phyloP scores from a whole-genome alignment of 2,797 vertebrate species.

The Zalophus californianus region DNA sequence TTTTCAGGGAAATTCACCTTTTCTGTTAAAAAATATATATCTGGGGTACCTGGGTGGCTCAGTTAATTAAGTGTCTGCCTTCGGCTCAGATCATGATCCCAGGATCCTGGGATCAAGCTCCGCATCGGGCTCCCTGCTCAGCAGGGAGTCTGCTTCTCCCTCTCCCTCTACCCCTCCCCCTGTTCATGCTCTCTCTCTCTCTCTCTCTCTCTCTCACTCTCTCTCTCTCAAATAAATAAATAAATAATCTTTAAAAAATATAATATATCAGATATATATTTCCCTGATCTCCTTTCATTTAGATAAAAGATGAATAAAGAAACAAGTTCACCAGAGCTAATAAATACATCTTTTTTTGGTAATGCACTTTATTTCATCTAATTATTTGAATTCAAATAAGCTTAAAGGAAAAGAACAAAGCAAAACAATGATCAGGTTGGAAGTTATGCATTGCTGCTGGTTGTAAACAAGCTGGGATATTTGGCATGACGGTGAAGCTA shows the following conservation, averaged over 20 bases:
- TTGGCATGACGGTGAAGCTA: not conserved
- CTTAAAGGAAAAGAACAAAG: conserved; percentile 15
- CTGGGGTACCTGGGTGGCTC: too few relatives aligned
- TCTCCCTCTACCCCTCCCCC: too few relatives aligned
- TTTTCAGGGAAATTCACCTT: not conserved
- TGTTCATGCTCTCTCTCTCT: too few relatives aligned
- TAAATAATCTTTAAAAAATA: too few relatives aligned
- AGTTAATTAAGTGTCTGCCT: too few relatives aligned
- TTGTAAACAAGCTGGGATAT: not conserved
- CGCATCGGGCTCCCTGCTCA: too few relatives aligned
- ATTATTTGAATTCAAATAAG: not conserved
- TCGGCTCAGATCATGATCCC: too few relatives aligned
- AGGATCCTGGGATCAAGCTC: too few relatives aligned
- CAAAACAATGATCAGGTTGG: not conserved
- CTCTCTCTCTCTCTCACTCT: too few relatives aligned
- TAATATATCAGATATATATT: not conserved
- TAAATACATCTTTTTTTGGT: not conserved
- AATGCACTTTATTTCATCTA: not conserved
- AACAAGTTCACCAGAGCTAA: not conserved
- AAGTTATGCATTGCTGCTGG: not conserved
- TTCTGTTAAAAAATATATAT: not conserved
- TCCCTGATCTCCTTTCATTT: not conserved
- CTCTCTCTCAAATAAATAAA: too few relatives aligned
- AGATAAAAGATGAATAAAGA: not conserved
- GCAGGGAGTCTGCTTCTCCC: too few relatives aligned